A percentile compares a stretch with the other conserved stretches of the same genome.
phyloP scores from a whole-genome alignment of 2,113 vertebrate species.

The Entomyzon cyanotis region DNA sequence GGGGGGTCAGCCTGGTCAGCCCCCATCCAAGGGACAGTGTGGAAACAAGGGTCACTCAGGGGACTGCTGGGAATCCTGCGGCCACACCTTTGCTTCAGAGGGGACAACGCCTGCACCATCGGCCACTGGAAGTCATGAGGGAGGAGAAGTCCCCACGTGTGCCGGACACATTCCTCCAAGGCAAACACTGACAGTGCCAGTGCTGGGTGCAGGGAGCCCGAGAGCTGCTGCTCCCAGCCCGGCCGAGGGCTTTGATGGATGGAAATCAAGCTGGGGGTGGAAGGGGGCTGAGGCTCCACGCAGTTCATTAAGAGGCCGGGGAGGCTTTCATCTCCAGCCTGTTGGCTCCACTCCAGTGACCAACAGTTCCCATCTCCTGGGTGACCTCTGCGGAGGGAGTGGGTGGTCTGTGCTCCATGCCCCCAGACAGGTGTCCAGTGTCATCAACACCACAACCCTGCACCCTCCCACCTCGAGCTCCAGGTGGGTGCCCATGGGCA shows the following conservation, averaged over 20 bases:
- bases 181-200: not conserved
- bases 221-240: not conserved
- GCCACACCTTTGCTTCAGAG: rapidly evolving
- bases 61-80: rapidly evolving
- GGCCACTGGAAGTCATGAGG: not conserved
- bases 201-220: rapidly evolving
- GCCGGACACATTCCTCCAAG: not conserved
- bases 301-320: not conserved
- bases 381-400: not conserved
- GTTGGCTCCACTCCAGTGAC: not conserved
- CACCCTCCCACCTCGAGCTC: rapidly evolving
- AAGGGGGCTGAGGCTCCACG: not conserved
- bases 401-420: not conserved
- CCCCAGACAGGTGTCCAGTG: rapidly evolving
- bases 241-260: not conserved
- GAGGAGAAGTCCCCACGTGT: not conserved
- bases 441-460: rapidly evolving
- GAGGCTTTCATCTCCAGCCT: not conserved
- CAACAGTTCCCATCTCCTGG: not conserved
- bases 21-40: rapidly evolving
- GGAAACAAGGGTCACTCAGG: not conserved
- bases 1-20: not conserved
- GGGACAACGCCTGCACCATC: rapidly evolving
- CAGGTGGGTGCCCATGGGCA: rapidly evolving
- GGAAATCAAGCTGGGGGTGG: rapidly evolving